These are phyloP conservation scores for Drosophila navojoa DNA, from an alignment of 1,140 invertebrate genomes.

Conservation along the genomic window DNA sequence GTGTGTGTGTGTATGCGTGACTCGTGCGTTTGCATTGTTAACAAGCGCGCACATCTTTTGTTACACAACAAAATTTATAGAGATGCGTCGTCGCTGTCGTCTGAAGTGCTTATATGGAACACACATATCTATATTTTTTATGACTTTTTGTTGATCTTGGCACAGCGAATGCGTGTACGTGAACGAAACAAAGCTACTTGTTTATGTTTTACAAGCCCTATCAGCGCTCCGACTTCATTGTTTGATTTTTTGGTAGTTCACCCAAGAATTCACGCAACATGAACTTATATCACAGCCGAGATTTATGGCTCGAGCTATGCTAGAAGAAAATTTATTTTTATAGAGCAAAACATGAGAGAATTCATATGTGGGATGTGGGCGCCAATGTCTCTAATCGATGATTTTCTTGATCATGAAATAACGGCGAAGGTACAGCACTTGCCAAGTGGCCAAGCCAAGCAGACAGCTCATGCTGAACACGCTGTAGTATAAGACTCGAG, in stretches of 20 bases:
- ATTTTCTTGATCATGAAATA: constrained; percentile 99
- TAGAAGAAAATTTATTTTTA: constrained; percentile 49
- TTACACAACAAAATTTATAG: constrained; percentile 68
- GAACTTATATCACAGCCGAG: not conserved
- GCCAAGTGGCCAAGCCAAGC: constrained; percentile 97
- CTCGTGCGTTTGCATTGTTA: constrained; percentile 68
- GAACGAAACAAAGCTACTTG: constrained; percentile 24
- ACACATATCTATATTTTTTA: constrained; percentile 76
- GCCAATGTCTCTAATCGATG: constrained; percentile 90
- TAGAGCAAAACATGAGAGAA: constrained; percentile 24
- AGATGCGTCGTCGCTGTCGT: constrained; percentile 39
- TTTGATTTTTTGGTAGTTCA: not conserved
- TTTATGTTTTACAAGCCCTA: constrained; percentile 64
- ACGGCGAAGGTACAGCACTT: constrained; percentile 97
- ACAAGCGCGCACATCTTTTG: constrained; percentile 71
- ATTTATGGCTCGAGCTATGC: no score
- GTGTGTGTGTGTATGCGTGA: constrained; percentile 28
- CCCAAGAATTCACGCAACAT: not conserved
- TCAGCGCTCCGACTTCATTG: constrained; percentile 25
- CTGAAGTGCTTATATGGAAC: constrained; percentile 38
- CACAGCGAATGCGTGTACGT: not conserved
- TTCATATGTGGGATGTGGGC: constrained; percentile 26
- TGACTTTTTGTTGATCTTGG: constrained; percentile 77
- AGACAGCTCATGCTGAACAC: constrained; percentile 98
- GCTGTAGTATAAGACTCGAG: constrained; percentile 98